Conservation (phyloP, 2,888 invertebrate genomes). For the Amblyteles armatorius region DNA sequence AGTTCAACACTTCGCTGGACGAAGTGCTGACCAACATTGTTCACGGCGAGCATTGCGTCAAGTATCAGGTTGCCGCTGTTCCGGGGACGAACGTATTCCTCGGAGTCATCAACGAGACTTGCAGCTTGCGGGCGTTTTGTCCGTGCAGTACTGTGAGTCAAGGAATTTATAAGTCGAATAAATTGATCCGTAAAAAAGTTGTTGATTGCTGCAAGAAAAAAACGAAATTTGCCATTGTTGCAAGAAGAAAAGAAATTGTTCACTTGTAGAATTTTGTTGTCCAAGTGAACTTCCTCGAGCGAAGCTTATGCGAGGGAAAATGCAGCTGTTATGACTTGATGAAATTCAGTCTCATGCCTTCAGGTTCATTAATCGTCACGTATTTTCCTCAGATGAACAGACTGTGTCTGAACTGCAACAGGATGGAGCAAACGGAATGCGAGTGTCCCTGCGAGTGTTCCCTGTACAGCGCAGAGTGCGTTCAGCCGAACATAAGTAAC, state of each 20-base stretch:
- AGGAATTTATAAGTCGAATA: not conserved
- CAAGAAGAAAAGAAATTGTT: no score
- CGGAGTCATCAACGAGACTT: conserved; percentile 95
- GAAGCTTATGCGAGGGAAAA: no score
- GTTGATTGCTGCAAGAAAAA: no score
- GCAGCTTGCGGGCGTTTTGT: conserved; percentile 94
- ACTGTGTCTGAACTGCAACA: conserved; percentile 95
- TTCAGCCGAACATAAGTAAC: conserved; percentile 72
- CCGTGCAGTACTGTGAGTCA: conserved; percentile 93
- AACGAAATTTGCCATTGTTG: no score
- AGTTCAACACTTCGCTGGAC: conserved; percentile 92
- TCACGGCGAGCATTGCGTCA: conserved; percentile 94
- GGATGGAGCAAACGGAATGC: conserved; percentile 97
- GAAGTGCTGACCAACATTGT: conserved; percentile 93
- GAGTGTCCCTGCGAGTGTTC: conserved; percentile 98
- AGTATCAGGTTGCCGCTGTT: conserved; percentile 93
- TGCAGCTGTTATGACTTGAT: no score
- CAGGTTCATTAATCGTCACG: no score
- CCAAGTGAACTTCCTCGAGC: no score
- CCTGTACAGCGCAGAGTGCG: conserved; percentile 85
- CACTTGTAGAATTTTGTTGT: no score
- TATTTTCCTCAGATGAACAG: conserved; percentile 88
- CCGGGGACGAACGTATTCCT: conserved; percentile 95
- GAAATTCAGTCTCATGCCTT: no score
- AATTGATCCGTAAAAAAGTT: no score